Evolutionary conservation across 2,888 invertebrate genomes (phyloP), one percentile per base, ranked within the genome.

Genomic region (Synergus umbraculus): DNA sequence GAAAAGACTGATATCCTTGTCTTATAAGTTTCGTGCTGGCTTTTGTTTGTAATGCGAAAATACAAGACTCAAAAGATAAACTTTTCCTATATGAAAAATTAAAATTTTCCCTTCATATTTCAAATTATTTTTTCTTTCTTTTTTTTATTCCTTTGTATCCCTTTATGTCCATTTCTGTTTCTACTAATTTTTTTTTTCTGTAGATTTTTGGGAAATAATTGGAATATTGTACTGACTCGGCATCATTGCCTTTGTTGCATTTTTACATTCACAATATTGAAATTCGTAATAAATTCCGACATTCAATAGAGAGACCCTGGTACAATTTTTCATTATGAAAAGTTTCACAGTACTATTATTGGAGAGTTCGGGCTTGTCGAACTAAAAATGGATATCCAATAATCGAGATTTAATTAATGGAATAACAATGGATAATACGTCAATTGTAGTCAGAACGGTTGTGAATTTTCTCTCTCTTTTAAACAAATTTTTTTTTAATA

Each of bases 331-430:
- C 64, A 65, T 41, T 41, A 41, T 41, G 15, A 65, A 41, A 65
- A 37, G 37, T 65, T 29, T 65, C 65, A 29, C 41, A 65, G 15
- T 65, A 29, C n/a, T 41, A 41, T 65, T 65, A 65, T 65, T 41
- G 15, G 29, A 69, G 2, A 15, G 13, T 69, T 49, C 29, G 49
- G 29, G 37, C 49, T 69, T 13, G 15, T 69, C 15, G 4, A 22
- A 29, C 10, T 29, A 13, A 9, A 49, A 69, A 49, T 49, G n/a
- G 4, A 49, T 69, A 49, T 69, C 13, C 69, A 69, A 49, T 69
- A 69, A 69, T 69, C n/a, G 69, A 69, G 49, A 49, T 69, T 69
- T 69, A 69, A 69, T 49, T 49, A 69, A 29, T 69, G 29, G 49
- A 49, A 69, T 69, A 49, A 69, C 49, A 69, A 49, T 49, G 10